A percentile compares a stretch with the other conserved stretches of the same genome.
phyloP scores from a whole-genome alignment of 1,140 invertebrate species.

The Antheraea mylitta region DNA sequence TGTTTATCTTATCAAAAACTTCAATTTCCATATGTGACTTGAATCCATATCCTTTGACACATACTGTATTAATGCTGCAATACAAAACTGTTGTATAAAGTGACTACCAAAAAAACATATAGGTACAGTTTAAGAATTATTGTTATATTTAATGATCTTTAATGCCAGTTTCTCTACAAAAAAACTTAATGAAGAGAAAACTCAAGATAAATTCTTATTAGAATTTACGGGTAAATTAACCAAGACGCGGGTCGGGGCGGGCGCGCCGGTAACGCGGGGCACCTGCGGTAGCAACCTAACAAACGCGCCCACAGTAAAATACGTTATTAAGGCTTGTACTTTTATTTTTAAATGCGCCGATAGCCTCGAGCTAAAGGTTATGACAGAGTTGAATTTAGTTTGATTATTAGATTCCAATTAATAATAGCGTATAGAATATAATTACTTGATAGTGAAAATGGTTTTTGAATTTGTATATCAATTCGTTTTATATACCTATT shows the following conservation, averaged over 20 bases:
- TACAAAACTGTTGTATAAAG: too few species aligned
- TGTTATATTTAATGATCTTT: too few species aligned
- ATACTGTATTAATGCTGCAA: too few species aligned
- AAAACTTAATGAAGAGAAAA: background rate
- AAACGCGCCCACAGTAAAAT: conserved; percentile 53
- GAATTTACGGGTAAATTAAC: background rate
- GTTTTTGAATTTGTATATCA: too few species aligned
- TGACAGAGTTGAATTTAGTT: conserved; percentile 43
- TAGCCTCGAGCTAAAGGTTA: conserved; percentile 74
- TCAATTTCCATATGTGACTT: too few species aligned
- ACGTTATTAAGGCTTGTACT: conserved; percentile 71
- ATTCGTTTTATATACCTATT: too few species aligned
- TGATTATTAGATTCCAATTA: background rate
- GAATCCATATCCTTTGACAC: too few species aligned
- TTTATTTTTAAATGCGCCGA: conserved; percentile 72
- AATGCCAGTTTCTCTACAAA: background rate
- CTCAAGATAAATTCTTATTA: conserved; percentile 1
- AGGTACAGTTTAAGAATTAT: too few species aligned
- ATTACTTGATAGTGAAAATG: too few species aligned
- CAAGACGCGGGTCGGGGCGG: background rate
- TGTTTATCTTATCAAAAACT: too few species aligned
- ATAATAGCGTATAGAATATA: background rate
- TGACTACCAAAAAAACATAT: too few species aligned
- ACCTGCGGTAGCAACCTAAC: conserved; percentile 60
- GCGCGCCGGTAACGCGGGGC: conserved; percentile 45